Percentiles rank a stretch among this genome's conserved stretches.
These are phyloP conservation scores for Morbakka virulenta DNA, from an alignment of 30 jellyfish, hydroid and myxozoan species.

Conservation along the genomic window DNA sequence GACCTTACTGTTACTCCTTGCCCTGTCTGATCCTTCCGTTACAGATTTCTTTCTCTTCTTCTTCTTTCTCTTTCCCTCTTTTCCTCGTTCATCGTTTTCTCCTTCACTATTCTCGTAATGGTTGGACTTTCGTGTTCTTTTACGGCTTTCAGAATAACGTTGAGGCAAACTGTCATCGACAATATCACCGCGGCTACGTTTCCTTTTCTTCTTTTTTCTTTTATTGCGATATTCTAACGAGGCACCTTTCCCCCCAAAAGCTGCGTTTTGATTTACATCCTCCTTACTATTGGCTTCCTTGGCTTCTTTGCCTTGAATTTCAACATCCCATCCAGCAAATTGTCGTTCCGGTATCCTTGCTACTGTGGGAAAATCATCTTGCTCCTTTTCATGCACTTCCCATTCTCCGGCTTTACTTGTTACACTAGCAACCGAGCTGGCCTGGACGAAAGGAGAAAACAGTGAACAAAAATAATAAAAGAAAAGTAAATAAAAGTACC, in stretches of 20 bases:
- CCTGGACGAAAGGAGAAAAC: slow-evolving; percentile 4
- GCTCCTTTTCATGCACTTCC: slow-evolving; percentile 66
- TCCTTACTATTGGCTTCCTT: too few species aligned
- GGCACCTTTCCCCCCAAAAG: neutral
- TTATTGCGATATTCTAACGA: neutral
- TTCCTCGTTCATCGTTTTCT: neutral
- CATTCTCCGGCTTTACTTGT: slow-evolving; percentile 70
- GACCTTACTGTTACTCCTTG: too few species aligned
- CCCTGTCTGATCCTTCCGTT: too few species aligned
- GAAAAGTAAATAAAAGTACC: too few species aligned
- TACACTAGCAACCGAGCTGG: slow-evolving; percentile 39
- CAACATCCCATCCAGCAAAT: slow-evolving; percentile 83
- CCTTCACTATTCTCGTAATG: neutral
- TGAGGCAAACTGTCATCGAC: neutral
- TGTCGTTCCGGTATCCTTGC: slow-evolving; percentile 66
- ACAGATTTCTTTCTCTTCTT: neutral
- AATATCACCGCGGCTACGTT: neutral
- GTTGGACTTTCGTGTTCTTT: neutral
- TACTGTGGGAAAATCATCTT: slow-evolving; percentile 15
- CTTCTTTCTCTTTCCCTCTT: slow-evolving; percentile 2
- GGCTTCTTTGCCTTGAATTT: neutral
- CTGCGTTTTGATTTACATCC: too few species aligned
- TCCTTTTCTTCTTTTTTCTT: neutral
- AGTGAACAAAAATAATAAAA: neutral
- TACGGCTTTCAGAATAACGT: neutral